Conservation (phyloP, 1,140 invertebrate genomes). For the Mizuhopecten yessoensis region DNA sequence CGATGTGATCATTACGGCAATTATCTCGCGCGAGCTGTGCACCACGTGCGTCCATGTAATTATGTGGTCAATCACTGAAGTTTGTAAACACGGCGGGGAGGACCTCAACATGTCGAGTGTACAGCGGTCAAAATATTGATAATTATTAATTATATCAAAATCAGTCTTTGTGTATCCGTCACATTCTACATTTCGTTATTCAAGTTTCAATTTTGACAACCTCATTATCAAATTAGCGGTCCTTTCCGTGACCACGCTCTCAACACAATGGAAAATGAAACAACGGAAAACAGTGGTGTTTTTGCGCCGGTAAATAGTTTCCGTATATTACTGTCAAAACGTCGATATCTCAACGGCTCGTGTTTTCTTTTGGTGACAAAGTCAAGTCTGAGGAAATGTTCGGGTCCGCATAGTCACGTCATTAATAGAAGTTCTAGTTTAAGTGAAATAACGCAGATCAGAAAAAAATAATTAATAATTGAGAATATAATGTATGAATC, state of each 20-base stretch:
- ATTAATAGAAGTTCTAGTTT: no score
- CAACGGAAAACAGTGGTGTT: constrained; percentile 11
- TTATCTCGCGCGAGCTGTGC: neutral
- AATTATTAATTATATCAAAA: constrained; percentile 30
- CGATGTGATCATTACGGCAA: neutral
- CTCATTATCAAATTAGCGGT: constrained; percentile 36
- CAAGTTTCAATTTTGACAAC: neutral
- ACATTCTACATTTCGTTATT: constrained; percentile 17
- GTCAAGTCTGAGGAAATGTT: neutral
- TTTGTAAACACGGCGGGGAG: neutral
- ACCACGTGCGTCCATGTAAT: neutral
- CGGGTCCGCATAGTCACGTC: neutral
- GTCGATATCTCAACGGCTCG: no score
- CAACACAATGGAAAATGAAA: constrained; percentile 36
- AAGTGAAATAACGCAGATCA: no score
- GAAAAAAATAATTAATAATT: no score
- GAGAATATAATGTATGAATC: no score
- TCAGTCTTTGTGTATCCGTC: neutral
- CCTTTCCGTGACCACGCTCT: neutral
- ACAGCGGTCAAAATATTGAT: constrained; percentile 7
- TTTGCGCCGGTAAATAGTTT: neutral
- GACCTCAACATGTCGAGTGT: neutral
- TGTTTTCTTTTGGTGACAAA: no score
- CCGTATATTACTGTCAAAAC: neutral
- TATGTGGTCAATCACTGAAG: neutral